Percentiles rank a stretch among this genome's conserved stretches.
Evolutionary conservation across 1,140 invertebrate species (phyloP).

Genomic region (Geopemphigus sp.): DNA sequence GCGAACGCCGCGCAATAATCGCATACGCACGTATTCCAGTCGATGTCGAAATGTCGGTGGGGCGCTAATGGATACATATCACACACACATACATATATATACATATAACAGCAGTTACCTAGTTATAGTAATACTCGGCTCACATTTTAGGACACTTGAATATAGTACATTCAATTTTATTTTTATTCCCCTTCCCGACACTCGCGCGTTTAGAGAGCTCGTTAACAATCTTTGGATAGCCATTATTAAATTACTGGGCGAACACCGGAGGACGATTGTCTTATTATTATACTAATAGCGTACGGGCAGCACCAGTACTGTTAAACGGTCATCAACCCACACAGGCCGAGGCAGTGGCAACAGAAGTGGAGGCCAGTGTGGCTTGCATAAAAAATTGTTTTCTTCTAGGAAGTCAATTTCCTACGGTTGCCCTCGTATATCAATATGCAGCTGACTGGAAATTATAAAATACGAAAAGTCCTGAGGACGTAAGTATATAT

Average conservation of each 20-base stretch:
- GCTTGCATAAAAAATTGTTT: background rate
- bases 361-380: background rate
- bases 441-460: too few relatives aligned
- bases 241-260: background rate
- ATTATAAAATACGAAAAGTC: too few relatives aligned
- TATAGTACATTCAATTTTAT: background rate
- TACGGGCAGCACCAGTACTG: background rate
- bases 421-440: too few relatives aligned
- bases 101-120: background rate
- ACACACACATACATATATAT: too few relatives aligned
- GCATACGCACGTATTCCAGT: background rate
- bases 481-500: too few relatives aligned
- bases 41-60: background rate
- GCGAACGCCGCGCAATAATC: background rate
- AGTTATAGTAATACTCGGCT: background rate
- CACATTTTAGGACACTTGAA: slow-evolving; percentile 7
- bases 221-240: background rate
- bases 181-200: background rate
- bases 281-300: slow-evolving; percentile 18
- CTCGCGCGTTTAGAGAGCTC: background rate
- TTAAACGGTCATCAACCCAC: slow-evolving; percentile 32
- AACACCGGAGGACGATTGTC: slow-evolving; percentile 8
- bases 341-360: too few relatives aligned
- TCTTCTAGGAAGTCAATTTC: slow-evolving; percentile 2
- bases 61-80: slow-evolving; percentile 2